A percentile compares a stretch with the other conserved stretches of the same genome.
These are phyloP conservation scores for Cyclargus thomasi DNA, from an alignment of 1,140 invertebrate species.

Conservation along the genomic window DNA sequence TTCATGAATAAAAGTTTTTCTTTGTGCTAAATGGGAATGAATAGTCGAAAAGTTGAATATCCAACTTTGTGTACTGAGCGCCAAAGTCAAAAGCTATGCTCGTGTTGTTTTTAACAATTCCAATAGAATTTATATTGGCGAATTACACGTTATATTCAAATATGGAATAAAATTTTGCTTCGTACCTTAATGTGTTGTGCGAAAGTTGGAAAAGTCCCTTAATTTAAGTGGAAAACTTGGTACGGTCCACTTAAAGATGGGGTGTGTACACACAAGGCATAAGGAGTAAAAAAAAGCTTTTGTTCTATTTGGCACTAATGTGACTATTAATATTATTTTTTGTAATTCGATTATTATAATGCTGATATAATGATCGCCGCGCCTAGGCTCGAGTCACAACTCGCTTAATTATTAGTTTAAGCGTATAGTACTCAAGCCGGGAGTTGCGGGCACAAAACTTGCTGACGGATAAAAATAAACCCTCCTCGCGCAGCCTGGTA, in stretches of 20 bases:
- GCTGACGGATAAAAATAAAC: no score
- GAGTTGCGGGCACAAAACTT: no score
- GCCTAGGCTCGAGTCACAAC: no score
- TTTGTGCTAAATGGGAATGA: slow-evolving; percentile 3
- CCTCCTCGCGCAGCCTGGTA: no score
- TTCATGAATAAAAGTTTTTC: slow-evolving; percentile 1
- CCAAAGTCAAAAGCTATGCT: slow-evolving; percentile 2
- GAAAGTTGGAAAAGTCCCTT: background rate
- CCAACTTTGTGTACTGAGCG: background rate
- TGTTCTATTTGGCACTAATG: background rate
- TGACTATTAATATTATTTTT: no score
- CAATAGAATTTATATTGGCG: background rate
- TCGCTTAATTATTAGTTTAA: no score
- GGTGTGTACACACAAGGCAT: background rate
- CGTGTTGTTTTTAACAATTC: slow-evolving; percentile 1
- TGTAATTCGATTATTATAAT: no score
- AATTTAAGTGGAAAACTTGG: slow-evolving; percentile 1
- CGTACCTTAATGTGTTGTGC: background rate
- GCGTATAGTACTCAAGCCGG: no score
- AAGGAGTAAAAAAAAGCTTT: background rate
- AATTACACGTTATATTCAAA: background rate
- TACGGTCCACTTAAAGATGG: background rate
- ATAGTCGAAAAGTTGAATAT: background rate
- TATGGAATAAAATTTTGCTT: background rate
- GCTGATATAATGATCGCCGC: no score